Evolutionary conservation across 2,888 invertebrate species (phyloP).

Genomic region (Drosophila robusta): DNA sequence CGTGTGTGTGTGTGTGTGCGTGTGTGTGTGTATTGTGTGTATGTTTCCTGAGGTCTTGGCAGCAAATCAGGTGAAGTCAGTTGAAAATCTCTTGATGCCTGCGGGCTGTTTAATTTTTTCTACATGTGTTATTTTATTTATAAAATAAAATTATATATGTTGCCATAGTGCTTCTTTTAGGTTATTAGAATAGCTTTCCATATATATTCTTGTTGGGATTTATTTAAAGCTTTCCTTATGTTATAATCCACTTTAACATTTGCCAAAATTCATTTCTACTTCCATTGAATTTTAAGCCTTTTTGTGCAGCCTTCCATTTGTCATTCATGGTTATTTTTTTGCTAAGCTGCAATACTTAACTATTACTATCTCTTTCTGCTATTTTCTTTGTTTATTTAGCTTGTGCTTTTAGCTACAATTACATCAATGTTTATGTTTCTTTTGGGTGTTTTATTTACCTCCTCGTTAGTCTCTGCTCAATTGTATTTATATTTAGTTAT

Average conservation of each 20-base stretch:
- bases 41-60: conserved; percentile 43
- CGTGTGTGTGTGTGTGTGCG: conserved; percentile 8
- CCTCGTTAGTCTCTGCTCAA: too few species aligned
- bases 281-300: too few species aligned
- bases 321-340: background rate
- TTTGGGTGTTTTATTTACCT: too few species aligned
- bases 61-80: conserved; percentile 66
- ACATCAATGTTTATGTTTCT: conserved; percentile 2
- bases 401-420: background rate
- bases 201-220: too few species aligned
- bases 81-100: conserved; percentile 18
- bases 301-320: too few species aligned
- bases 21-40: conserved; percentile 11
- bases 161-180: background rate
- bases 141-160: background rate
- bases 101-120: conserved; percentile 9
- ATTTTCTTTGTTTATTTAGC: background rate
- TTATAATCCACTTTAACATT: too few species aligned
- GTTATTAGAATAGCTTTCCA: too few species aligned
- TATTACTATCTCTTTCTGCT: background rate
- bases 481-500: too few species aligned
- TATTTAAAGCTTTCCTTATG: too few species aligned
- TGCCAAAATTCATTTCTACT: too few species aligned
- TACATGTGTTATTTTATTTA: conserved; percentile 28
- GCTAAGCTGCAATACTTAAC: too few species aligned